Evolutionary conservation across 1,140 invertebrate genomes (phyloP), one percentile per base, ranked within the genome.

Genomic region (Ylistrum balloti): DNA sequence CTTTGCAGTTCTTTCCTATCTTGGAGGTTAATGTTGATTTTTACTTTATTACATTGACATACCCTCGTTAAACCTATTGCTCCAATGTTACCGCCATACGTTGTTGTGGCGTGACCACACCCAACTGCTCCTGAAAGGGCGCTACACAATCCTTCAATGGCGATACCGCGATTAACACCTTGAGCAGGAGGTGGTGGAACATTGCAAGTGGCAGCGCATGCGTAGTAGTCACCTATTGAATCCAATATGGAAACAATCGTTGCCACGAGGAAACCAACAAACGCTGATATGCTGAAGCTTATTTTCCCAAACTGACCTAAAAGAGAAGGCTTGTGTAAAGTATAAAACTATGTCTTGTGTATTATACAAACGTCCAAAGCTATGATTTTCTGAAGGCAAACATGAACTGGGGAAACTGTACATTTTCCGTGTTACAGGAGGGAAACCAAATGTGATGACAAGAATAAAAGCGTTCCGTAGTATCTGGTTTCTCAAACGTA

Each of bases 161-260:
- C 56, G 56, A 74, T 74, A 74, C 56, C 56, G 5, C 56, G 56
- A n/a, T 74, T 74, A n/a, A 74, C 56, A n/a, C 56, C 56, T n/a
- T 74, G 56, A 1, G 56, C 56, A 74, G 56, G 22, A 74, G 56
- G 56, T n/a, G 56, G 56, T n/a, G 56, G 56, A 28, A 74, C 56
- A 28, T 17, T 9, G 17, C 56, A 74, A n/a, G 56, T 74, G 22
- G 56, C 56, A 74, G 56, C 56, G 56, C 56, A 74, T 74, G 56
- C 56, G 56, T 74, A 74, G 56, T 74, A 74, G 56, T 74, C 56
- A 11, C 56, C 56, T 5, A 74, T 74, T 74, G 56, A 74, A 74
- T 74, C 56, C 56, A 74, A 74, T 74, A 74, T 74, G 56, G 56
- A 74, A n/a, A 74, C 56, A 74, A 74, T 74, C 7, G 56, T 74